phyloP scores from a whole-genome alignment of 2,113 vertebrate species.

The Periophthalmus modestus region DNA sequence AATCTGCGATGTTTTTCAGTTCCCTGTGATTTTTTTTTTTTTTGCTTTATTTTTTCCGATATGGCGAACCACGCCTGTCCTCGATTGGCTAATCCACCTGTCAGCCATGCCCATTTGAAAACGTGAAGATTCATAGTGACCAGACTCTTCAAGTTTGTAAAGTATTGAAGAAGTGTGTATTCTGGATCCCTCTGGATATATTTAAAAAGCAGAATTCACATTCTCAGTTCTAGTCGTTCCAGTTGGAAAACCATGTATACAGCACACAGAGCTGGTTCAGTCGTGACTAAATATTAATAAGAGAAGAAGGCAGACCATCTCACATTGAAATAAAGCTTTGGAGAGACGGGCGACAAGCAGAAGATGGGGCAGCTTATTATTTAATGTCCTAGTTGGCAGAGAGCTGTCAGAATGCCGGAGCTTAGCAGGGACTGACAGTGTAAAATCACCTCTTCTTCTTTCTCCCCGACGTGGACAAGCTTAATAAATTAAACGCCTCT shows the following conservation, averaged over 20 bases:
- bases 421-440: conserved; percentile 56
- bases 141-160: too few species aligned
- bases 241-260: background rate
- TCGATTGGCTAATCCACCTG: too few species aligned
- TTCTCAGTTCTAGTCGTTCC: background rate
- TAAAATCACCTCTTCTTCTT: conserved; percentile 56
- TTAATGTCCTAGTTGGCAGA: conserved; percentile 69
- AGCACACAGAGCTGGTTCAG: conserved; percentile 48
- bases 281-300: conserved; percentile 61
- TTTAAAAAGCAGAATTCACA: background rate
- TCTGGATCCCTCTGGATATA: too few species aligned
- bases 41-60: too few species aligned
- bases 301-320: conserved; percentile 45
- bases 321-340: conserved; percentile 22
- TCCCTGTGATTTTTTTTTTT: too few species aligned
- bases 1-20: too few species aligned
- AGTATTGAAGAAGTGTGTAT: too few species aligned
- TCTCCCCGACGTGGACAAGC: conserved; percentile 44
- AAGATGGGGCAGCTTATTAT: conserved; percentile 62
- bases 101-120: too few species aligned
- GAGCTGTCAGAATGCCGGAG: conserved; percentile 51
- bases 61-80: too few species aligned
- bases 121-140: too few species aligned
- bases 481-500: conserved; percentile 55
- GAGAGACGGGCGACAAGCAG: conserved; percentile 20